Evolutionary conservation across 1,140 invertebrate genomes (phyloP).

Genomic region (Tetragonula clypearis): DNA sequence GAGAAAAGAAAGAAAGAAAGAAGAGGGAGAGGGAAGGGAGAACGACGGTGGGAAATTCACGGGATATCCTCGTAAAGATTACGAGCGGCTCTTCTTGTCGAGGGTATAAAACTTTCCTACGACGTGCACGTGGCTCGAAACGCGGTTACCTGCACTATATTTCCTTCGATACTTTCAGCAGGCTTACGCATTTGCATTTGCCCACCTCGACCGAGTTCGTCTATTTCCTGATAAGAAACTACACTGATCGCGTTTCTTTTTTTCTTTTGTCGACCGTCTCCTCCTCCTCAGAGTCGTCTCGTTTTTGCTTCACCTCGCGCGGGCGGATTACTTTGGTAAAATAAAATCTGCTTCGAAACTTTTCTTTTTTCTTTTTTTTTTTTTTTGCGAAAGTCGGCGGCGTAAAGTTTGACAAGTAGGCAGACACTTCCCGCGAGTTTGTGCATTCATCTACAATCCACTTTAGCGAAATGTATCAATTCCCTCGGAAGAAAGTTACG

Average conservation of each 20-base stretch:
- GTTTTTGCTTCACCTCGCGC: not conserved
- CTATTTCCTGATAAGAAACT: slow-evolving; percentile 26
- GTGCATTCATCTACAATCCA: too few species aligned
- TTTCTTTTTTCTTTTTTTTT: too few species aligned
- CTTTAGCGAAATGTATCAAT: too few species aligned
- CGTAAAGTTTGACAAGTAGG: not conserved
- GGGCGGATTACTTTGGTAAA: not conserved
- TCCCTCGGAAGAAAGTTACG: too few species aligned
- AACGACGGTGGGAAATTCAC: not conserved
- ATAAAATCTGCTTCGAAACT: not conserved
- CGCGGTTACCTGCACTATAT: not conserved
- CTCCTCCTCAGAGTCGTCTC: not conserved
- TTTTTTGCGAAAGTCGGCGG: not conserved
- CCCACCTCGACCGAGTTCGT: slow-evolving; percentile 1
- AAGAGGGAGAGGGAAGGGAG: not conserved
- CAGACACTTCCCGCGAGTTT: too few species aligned
- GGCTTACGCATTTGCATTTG: not conserved
- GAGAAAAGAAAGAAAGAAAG: not conserved
- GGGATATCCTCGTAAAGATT: slow-evolving; percentile 26
- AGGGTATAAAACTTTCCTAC: slow-evolving; percentile 52
- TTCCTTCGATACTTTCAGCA: not conserved
- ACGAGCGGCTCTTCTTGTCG: slow-evolving; percentile 25
- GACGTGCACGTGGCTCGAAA: slow-evolving; percentile 2
- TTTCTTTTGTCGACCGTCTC: too few species aligned
- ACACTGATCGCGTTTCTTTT: not conserved